These are phyloP conservation scores for Chaunax sp. DNA, from an alignment of 2,797 vertebrate genomes.

Conservation along the genomic window DNA sequence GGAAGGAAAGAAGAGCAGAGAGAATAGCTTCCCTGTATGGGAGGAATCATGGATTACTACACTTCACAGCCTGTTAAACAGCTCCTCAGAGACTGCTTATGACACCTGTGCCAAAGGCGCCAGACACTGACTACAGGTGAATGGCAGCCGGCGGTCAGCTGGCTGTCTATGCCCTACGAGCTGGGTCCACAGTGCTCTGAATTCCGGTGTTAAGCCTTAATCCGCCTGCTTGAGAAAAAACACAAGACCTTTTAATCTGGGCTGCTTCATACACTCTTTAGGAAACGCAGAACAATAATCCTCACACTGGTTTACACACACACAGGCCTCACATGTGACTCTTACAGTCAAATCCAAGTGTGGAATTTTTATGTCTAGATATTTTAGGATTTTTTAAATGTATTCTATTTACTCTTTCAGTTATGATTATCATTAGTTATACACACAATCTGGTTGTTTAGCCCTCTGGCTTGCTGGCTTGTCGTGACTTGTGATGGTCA, in stretches of 20 bases:
- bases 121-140: background rate
- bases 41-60: background rate
- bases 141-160: background rate
- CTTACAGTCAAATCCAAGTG: no score
- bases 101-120: background rate
- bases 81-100: background rate
- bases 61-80: background rate
- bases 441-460: no score
- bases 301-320: slow-evolving; percentile 2
- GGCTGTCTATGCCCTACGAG: slow-evolving; percentile 18
- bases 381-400: no score
- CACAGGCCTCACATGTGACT: background rate
- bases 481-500: no score
- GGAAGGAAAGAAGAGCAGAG: background rate
- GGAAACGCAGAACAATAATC: slow-evolving; percentile 57
- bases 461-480: no score
- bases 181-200: slow-evolving; percentile 24
- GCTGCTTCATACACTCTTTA: slow-evolving; percentile 50
- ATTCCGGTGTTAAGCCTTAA: slow-evolving; percentile 54
- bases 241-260: slow-evolving; percentile 74
- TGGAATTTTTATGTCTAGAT: no score
- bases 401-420: no score
- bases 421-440: no score
- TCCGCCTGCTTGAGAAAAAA: slow-evolving; percentile 67
- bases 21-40: background rate